phyloP scores from a whole-genome alignment of 2,113 vertebrate species.

The Turdus rufiventris region DNA sequence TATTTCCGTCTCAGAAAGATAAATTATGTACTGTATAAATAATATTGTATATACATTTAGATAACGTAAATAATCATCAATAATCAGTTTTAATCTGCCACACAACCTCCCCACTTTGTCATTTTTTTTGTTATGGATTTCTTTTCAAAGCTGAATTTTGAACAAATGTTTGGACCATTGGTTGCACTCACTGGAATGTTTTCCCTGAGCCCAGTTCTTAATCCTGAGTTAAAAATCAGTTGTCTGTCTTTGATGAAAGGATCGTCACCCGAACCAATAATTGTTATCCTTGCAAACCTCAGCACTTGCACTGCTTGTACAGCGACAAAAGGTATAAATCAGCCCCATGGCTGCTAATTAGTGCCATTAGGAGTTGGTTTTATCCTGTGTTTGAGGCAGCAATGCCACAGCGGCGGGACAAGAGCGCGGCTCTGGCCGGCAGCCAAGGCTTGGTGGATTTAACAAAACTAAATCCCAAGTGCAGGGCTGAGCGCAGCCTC shows the following conservation, averaged over 20 bases:
- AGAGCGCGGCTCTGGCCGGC: not conserved
- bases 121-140: not conserved
- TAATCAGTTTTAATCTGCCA: not conserved
- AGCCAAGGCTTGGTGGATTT: not conserved
- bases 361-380: conserved; percentile 60
- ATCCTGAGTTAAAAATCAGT: not conserved
- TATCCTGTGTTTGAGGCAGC: not conserved
- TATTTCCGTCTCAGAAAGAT: not conserved
- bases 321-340: conserved; percentile 65
- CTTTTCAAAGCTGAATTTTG: not conserved
- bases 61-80: not conserved
- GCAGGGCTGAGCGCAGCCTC: not conserved
- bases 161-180: not conserved
- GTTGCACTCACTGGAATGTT: not conserved
- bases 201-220: not conserved
- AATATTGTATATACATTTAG: not conserved
- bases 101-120: not conserved
- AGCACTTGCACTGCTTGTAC: conserved; percentile 1
- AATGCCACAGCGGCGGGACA: not conserved
- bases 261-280: conserved; percentile 53
- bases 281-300: conserved; percentile 61
- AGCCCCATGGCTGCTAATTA: conserved; percentile 59
- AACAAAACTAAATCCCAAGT: not conserved
- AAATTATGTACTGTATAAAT: not conserved
- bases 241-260: not conserved